Evolutionary conservation across 2,113 vertebrate genomes (phyloP).

Genomic region (Columba livia): DNA sequence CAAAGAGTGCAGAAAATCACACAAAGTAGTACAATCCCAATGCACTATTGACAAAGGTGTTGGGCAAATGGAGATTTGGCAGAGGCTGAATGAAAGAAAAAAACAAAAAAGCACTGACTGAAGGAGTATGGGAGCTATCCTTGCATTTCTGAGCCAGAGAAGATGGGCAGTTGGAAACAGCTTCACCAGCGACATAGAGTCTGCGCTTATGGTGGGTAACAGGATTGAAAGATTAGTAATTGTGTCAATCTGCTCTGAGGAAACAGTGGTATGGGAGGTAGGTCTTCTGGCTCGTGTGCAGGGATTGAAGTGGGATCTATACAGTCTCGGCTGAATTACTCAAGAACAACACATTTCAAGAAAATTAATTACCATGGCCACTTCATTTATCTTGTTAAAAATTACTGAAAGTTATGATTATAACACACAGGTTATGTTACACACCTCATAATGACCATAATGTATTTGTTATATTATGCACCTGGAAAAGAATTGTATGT

Average conservation of each 20-base stretch:
- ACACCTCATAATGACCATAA: not conserved
- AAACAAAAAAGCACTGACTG: not conserved
- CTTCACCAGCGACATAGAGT: not conserved
- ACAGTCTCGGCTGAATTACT: not conserved
- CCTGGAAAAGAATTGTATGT: not conserved
- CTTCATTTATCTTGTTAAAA: not conserved
- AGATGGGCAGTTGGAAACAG: not conserved
- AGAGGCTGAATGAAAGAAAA: not conserved
- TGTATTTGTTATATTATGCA: not conserved
- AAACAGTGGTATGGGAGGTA: not conserved
- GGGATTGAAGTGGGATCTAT: not conserved
- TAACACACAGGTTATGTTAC: not conserved
- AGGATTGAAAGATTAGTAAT: not conserved
- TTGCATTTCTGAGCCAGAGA: not conserved
- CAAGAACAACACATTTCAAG: accelerated
- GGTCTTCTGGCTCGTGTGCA: not conserved
- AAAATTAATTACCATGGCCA: not conserved
- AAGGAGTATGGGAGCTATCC: not conserved
- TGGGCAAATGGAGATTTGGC: not conserved
- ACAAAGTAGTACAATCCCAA: not conserved
- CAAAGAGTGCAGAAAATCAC: not conserved
- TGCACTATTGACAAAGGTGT: not conserved
- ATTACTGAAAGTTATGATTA: not conserved
- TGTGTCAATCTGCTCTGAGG: not conserved
- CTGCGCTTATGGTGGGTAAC: not conserved